Percentiles rank a stretch among this genome's conserved stretches.
phyloP scores from a whole-genome alignment of 2,888 invertebrate genomes.

The Meteorus cinctellus region DNA sequence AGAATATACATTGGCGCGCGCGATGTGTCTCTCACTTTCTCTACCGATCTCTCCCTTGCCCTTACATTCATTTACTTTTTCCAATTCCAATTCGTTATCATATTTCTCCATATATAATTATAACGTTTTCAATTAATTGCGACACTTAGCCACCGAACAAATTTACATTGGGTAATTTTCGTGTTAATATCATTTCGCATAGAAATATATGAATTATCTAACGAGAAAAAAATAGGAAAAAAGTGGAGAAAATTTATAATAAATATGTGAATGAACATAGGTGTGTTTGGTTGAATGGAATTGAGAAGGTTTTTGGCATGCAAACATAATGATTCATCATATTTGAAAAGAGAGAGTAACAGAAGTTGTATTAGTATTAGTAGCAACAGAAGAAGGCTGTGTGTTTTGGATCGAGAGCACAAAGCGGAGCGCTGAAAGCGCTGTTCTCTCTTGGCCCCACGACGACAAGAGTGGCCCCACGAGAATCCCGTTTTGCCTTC shows the following conservation, averaged over 20 bases:
- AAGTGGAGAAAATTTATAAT: not conserved
- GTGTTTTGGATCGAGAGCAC: constrained; percentile 16
- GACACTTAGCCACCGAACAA: not conserved
- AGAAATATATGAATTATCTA: not conserved
- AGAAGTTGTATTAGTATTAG: not conserved
- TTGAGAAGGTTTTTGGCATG: not conserved
- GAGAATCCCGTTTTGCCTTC: constrained; percentile 41
- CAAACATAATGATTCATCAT: not conserved
- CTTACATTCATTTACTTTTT: not conserved
- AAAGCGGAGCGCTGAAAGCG: constrained; percentile 19
- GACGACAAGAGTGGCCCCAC: constrained; percentile 24
- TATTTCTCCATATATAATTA: not conserved
- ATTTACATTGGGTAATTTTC: not conserved
- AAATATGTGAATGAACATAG: not conserved
- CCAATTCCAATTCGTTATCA: not conserved
- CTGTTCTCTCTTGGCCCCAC: constrained; percentile 24
- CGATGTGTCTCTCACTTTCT: not conserved
- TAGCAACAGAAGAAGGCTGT: not conserved
- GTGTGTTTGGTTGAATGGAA: too few species aligned
- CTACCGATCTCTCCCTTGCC: not conserved
- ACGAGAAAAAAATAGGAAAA: not conserved
- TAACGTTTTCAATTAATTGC: not conserved
- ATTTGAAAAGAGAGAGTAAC: not conserved
- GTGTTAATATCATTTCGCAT: not conserved
- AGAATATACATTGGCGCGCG: constrained; percentile 36